A percentile compares a stretch with the other conserved stretches of the same genome.
Evolutionary conservation across 2,888 invertebrate genomes (phyloP).

Genomic region (Cylloceria caligata): DNA sequence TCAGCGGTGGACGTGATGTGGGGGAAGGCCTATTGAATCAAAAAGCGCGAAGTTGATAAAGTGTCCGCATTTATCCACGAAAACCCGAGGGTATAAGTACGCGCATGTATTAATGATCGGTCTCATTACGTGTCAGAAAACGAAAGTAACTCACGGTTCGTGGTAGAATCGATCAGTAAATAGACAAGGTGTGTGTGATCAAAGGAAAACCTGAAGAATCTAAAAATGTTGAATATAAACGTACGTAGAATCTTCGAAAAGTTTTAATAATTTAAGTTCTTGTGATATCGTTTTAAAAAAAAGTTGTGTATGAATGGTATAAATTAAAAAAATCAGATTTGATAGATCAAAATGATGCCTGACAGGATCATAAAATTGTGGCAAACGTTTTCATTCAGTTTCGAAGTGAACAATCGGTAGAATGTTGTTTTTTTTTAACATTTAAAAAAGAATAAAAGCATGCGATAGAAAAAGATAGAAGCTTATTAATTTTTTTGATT

Average conservation of each 20-base stretch:
- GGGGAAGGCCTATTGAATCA: constrained; percentile 23
- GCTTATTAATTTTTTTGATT: too few relatives aligned
- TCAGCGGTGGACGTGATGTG: too few relatives aligned
- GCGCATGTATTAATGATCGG: constrained; percentile 12
- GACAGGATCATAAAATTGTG: too few relatives aligned
- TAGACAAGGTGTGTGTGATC: neutral
- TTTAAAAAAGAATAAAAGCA: too few relatives aligned
- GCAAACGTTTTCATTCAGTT: too few relatives aligned
- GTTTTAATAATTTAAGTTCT: neutral
- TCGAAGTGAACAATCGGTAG: too few relatives aligned
- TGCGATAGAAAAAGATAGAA: too few relatives aligned
- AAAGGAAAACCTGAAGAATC: constrained; percentile 3
- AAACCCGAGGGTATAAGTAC: constrained; percentile 45
- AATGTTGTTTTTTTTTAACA: too few relatives aligned
- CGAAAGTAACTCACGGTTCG: constrained; percentile 19
- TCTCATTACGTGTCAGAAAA: constrained; percentile 36
- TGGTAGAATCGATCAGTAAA: neutral
- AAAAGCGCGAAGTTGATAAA: constrained; percentile 51
- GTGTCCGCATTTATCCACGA: constrained; percentile 30
- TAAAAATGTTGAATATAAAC: constrained; percentile 50
- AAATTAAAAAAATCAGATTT: neutral
- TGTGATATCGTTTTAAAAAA: neutral
- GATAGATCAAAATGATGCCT: neutral
- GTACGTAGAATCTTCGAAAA: constrained; percentile 1
- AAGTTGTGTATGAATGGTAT: neutral